These are phyloP conservation scores for Oryzias celebensis DNA, from an alignment of 2,113 vertebrate species.

Conservation along the genomic window DNA sequence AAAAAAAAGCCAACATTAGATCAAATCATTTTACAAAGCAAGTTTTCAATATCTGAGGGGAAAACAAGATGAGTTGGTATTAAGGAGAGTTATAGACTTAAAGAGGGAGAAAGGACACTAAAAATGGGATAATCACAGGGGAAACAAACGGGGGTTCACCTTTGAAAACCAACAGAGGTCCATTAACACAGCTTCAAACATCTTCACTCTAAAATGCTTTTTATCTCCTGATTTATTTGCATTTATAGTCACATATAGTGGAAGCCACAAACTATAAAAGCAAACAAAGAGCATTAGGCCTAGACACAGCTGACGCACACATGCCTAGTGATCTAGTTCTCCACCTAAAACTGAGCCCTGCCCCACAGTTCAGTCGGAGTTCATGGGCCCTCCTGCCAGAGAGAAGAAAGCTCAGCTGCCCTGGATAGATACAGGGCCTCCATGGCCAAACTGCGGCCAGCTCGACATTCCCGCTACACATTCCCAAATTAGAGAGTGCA, in stretches of 20 bases:
- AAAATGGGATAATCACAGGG: slow-evolving; percentile 2
- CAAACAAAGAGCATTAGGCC: slow-evolving; percentile 37
- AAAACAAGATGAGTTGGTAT: slow-evolving; percentile 20
- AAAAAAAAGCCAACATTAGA: slow-evolving; percentile 18
- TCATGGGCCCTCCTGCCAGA: slow-evolving; percentile 46
- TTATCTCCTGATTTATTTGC: slow-evolving; percentile 19
- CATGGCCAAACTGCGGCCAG: slow-evolving; percentile 64
- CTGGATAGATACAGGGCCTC: slow-evolving; percentile 59
- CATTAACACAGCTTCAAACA: slow-evolving; percentile 13
- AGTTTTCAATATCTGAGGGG: slow-evolving; percentile 7
- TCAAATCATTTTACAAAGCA: slow-evolving; percentile 2
- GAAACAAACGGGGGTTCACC: slow-evolving; percentile 11
- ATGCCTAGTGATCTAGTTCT: slow-evolving; percentile 16
- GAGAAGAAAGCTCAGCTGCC: slow-evolving; percentile 45
- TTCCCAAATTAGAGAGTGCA: slow-evolving; percentile 74
- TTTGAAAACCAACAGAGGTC: slow-evolving; percentile 26
- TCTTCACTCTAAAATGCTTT: slow-evolving; percentile 18
- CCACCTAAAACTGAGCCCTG: slow-evolving; percentile 16
- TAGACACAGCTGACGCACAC: slow-evolving; percentile 25
- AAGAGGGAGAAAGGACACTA: not conserved
- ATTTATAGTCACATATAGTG: slow-evolving; percentile 19
- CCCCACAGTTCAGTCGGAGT: slow-evolving; percentile 63
- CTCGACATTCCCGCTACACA: slow-evolving; percentile 58
- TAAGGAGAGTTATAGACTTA: slow-evolving; percentile 12
- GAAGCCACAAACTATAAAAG: slow-evolving; percentile 15